Evolutionary conservation across 64 coral and sea anemone genomes (phyloP), one percentile per base, ranked within the genome.

Genomic region (Exaiptasia diaphana): DNA sequence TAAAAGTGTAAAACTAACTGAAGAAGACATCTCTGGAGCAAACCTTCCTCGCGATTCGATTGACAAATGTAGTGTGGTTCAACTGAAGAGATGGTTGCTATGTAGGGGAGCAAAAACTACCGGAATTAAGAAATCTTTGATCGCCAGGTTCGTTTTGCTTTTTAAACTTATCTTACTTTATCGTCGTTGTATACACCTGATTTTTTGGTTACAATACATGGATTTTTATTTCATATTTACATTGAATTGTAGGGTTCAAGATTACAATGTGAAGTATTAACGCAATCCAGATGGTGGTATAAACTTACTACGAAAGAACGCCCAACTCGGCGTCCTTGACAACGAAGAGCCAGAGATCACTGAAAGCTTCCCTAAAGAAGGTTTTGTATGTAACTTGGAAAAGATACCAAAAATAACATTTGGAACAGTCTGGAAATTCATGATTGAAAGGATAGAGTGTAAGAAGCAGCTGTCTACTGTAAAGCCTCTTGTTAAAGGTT

Each of bases 1-100:
- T 38, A 10, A 73, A 73, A 29, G 42, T 31, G 49, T 76, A 20
- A 54, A 52, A 30, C 20, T 76, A 54, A 76, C 13, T 11, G 43
- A 50, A 50, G 49, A 76, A 50, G 76, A 79, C 33, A 59, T 79
- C 9, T 55, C 53, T 23, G 76, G 76, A 41, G 76, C 76, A 13
- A 64, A 26, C 21, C 38, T 79, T 60, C 55, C 34, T 0, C 15
- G 35, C 5, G 54, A 79, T 18, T 50, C 38, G 23, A 4, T 59
- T 23, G 76, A 79, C 21, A 25, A 79, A 63, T 62, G 76, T 61
- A 61, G 57, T 27, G 26, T 31, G 8, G n/a, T 61, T 27, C 57
- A 61, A 27, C 6, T 61, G 10, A 61, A 61, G 57, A 31, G 37
- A 32, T 81, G 77, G 77, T 39, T 81, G 38, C 60, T 81, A 31